Base-by-base conservation (phyloP, 1,140 invertebrate species). In the Cydia splendana region DNA sequence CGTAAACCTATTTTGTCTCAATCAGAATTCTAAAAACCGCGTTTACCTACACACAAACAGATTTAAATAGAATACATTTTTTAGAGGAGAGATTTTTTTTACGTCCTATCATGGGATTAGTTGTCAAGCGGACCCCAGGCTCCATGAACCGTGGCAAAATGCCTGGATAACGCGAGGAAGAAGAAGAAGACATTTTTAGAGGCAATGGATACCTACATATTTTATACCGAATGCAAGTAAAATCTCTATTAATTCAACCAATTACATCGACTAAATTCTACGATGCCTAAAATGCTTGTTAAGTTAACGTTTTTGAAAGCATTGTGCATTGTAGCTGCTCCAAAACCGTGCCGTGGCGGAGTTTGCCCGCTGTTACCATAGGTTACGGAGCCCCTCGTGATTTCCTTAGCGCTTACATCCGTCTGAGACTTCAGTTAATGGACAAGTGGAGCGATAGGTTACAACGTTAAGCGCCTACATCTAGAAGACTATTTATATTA, bases 301-400 rank as follows among this genome's bases (percentile, higher is more conserved):
- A 45, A 45, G 15, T 53, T 12, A 45, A 45, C 1, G 12, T 12
- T 45, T 45, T 45, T 45, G 42, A 45, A 48, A 48, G 45, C 45
- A 48, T 48, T 57, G 48, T 51, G 45, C 45, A 48, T 48, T 57
- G 48, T 51, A 18, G 53, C 15, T 57, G n/a, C 20, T 62, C 20
- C 57, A 12, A 24, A 62, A 62, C 15, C 57, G 20, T 62, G 57
- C 57, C 57, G 20, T 24, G 34, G 34, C 34, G 15, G 30, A 71
- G 67, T 71, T 71, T 71, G 67, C 34, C 57, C n/a, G 18, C 30
- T 71, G 67, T 71, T 42, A 38, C 67, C 67, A 71, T 71, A 71
- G 67, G 67, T 71, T 38, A 71, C 67, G 34, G n/a, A 71, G n/a
- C 67, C 67, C 67, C 67, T 71, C 67, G 34, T 42, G 34, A 71